Conservation (phyloP, 1,140 invertebrate species). For the Pseudomyrmex concolor region DNA sequence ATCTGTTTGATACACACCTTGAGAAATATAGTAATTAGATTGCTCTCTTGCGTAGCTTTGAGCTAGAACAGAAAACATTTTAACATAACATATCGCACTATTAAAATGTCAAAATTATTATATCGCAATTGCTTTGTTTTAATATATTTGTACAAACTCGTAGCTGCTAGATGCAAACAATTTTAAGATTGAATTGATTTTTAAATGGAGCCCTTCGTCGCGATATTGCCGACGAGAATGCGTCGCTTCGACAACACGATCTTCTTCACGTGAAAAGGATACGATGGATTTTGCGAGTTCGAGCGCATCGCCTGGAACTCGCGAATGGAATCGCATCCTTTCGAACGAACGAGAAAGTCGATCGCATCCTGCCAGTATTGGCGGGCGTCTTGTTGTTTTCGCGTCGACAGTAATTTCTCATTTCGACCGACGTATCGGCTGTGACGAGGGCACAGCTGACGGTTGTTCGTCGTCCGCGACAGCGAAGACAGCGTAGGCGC, state of each 20-base stretch:
- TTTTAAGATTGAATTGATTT: conserved; percentile 6
- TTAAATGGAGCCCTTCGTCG: neutral
- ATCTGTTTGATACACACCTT: too few species aligned
- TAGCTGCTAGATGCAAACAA: neutral
- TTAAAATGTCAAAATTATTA: too few species aligned
- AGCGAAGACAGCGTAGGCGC: conserved; percentile 85
- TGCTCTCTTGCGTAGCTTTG: too few species aligned
- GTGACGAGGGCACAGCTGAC: conserved; percentile 74
- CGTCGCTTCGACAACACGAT: conserved; percentile 5
- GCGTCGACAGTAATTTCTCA: conserved; percentile 53
- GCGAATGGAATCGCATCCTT: conserved; percentile 43
- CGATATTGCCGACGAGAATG: neutral
- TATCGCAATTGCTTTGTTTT: too few species aligned
- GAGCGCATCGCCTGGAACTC: conserved; percentile 74
- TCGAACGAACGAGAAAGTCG: conserved; percentile 67
- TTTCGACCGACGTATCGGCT: conserved; percentile 66
- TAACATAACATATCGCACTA: too few species aligned
- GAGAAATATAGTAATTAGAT: too few species aligned
- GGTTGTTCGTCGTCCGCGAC: conserved; percentile 42
- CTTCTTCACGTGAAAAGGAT: conserved; percentile 58
- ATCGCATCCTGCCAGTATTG: conserved; percentile 79
- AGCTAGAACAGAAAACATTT: too few species aligned
- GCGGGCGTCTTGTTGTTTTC: conserved; percentile 67
- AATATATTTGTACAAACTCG: too few species aligned
- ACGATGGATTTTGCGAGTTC: conserved; percentile 75